phyloP scores from a whole-genome alignment of 1,140 invertebrate species.

The Bombus soroeensis region DNA sequence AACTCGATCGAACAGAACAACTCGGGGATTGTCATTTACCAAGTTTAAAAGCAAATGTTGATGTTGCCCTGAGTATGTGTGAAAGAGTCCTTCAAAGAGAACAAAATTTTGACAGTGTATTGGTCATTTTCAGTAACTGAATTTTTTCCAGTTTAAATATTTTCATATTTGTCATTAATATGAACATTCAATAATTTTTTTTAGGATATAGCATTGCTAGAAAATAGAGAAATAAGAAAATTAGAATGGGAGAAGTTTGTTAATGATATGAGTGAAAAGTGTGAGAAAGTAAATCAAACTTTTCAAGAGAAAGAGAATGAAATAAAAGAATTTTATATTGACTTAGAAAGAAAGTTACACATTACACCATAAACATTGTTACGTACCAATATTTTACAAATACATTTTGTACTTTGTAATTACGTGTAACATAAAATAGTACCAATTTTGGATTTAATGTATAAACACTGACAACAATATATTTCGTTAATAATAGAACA shows the following conservation, averaged over 20 bases:
- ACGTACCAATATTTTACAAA: not conserved
- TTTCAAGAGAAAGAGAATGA: slow-evolving; percentile 91
- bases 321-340: slow-evolving; percentile 88
- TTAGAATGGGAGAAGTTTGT: slow-evolving; percentile 89
- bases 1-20: slow-evolving; percentile 86
- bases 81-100: slow-evolving; percentile 84
- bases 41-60: slow-evolving; percentile 86
- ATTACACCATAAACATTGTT: slow-evolving; percentile 77
- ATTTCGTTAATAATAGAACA: slow-evolving; percentile 22
- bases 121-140: slow-evolving; percentile 15
- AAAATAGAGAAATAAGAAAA: slow-evolving; percentile 85
- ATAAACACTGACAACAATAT: slow-evolving; percentile 13
- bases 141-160: not conserved
- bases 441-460: slow-evolving; percentile 24
- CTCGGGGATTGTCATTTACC: slow-evolving; percentile 85
- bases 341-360: slow-evolving; percentile 89
- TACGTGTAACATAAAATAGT: not conserved
- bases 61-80: slow-evolving; percentile 86
- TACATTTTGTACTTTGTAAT: slow-evolving; percentile 11
- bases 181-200: slow-evolving; percentile 44
- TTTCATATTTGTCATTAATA: not conserved
- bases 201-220: slow-evolving; percentile 83
- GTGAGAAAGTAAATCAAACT: slow-evolving; percentile 88
- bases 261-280: slow-evolving; percentile 89
- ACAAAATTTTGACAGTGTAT: slow-evolving; percentile 82